A percentile compares a stretch with the other conserved stretches of the same genome.
phyloP scores from a whole-genome alignment of 2,888 invertebrate genomes.

The Saturnia japonica region DNA sequence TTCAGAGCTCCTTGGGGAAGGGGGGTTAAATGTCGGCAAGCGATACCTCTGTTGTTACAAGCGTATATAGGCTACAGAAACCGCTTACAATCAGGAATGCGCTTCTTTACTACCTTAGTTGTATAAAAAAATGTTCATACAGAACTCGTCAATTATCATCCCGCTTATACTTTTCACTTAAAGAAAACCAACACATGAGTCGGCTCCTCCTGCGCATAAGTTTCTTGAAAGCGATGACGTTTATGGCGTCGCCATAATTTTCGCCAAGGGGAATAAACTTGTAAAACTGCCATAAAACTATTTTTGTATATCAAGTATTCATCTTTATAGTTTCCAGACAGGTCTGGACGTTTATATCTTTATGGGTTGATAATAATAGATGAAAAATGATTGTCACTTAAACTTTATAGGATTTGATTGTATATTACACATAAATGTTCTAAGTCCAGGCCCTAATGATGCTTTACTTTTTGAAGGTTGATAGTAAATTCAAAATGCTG shows the following conservation, averaged over 20 bases:
- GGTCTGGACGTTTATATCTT: not conserved
- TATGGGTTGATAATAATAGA: not conserved
- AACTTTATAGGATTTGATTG: not conserved
- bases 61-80: too few relatives aligned
- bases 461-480: not conserved
- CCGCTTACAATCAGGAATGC: too few relatives aligned
- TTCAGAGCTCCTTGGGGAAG: too few relatives aligned
- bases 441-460: too few relatives aligned
- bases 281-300: slow-evolving; percentile 18
- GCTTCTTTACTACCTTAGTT: too few relatives aligned
- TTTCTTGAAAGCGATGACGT: slow-evolving; percentile 19
- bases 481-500: not conserved
- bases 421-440: too few relatives aligned
- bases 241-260: slow-evolving; percentile 18
- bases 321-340: slow-evolving; percentile 13
- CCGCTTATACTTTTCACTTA: not conserved
- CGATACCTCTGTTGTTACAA: too few relatives aligned
- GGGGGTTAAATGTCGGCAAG: too few relatives aligned
- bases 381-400: not conserved
- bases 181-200: not conserved
- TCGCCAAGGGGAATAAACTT: slow-evolving; percentile 14
- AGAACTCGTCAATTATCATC: not conserved
- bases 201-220: slow-evolving; percentile 6
- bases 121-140: too few relatives aligned
- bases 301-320: slow-evolving; percentile 11